Base-by-base conservation (phyloP, 2,888 invertebrate genomes). In the Esperia sulphurella region DNA sequence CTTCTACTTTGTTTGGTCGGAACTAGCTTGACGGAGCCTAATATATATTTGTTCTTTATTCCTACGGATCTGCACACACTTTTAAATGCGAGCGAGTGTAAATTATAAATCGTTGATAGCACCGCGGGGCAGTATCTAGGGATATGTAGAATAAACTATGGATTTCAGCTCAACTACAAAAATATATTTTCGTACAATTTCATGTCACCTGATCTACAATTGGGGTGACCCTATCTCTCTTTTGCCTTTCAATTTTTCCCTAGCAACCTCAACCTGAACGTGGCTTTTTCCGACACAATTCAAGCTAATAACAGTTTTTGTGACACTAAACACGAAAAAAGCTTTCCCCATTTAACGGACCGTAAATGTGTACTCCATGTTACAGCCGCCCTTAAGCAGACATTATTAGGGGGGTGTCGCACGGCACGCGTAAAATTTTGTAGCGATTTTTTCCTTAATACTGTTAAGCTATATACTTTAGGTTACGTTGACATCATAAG, bases 301-400 rank as follows among this genome's bases (percentile, higher is more conserved):
- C 80, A 83, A 71, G 79, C 89, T 87, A 88, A 88, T 89, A 89
- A 87, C 85, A 86, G 83, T 87, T 88, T 86, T 87, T 85, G 85
- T 86, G 89, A 87, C 89, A 87, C 86, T 86, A 88, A 86, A 86
- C 87, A 89, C 83, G 85, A 87, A 88, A 89, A 88, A 88, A 88
- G 87, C 89, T 87, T 87, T 88, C 67, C 76, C 80, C 86, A 79
- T 87, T 89, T 87, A 88, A 84, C 86, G 85, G 83, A 83, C 83
- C 88, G 87, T 87, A 87, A 88, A 87, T 86, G 89, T 86, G 85
- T 87, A 84, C 86, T 87, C 80, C 82, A 75, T 88, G 88, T 87
- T 83, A 77, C 79, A 79, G 76, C 78, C 81, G 77, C 81, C 87
- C 85, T 84, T 89, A 88, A 89, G 79, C 83, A 89, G 89, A 88